Conservation (phyloP, 2,888 invertebrate genomes). For the Cosmopolites sordidus region DNA sequence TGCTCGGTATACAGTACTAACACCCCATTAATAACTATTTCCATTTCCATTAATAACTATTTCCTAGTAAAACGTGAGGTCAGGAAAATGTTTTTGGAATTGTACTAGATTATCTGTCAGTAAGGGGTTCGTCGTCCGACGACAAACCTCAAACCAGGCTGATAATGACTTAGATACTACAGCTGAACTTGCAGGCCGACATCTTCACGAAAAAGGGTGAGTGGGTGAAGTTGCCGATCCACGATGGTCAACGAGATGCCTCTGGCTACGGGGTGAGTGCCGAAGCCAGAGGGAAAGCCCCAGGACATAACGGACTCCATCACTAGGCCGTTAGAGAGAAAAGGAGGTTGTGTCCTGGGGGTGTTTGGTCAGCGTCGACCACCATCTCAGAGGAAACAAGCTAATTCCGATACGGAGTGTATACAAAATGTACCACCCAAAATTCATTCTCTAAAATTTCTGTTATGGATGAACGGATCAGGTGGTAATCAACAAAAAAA, state of each 20-base stretch:
- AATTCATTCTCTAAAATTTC: too few species aligned
- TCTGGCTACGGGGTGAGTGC: slow-evolving; percentile 1
- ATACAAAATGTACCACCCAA: background rate
- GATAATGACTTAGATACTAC: slow-evolving; percentile 14
- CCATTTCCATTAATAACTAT: slow-evolving; percentile 32
- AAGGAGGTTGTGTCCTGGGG: background rate
- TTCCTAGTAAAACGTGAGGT: slow-evolving; percentile 30
- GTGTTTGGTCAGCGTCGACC: background rate
- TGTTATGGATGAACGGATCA: too few species aligned
- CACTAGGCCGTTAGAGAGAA: slow-evolving; percentile 13
- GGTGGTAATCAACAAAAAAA: too few species aligned
- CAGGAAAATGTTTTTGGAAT: slow-evolving; percentile 28
- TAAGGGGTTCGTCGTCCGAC: slow-evolving; percentile 26
- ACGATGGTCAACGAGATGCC: background rate
- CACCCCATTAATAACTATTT: slow-evolving; percentile 38
- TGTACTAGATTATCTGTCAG: slow-evolving; percentile 25
- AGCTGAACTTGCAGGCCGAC: background rate
- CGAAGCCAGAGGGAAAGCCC: background rate
- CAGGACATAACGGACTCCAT: background rate
- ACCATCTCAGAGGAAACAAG: slow-evolving; percentile 33
- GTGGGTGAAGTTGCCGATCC: background rate
- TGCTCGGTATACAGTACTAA: slow-evolving; percentile 30
- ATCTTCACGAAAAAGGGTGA: slow-evolving; percentile 4
- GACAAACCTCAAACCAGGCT: slow-evolving; percentile 20
- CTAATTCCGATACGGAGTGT: slow-evolving; percentile 48